Evolutionary conservation across 2,113 vertebrate genomes (phyloP), one percentile per base, ranked within the genome.

Genomic region (Pithys albifrons): DNA sequence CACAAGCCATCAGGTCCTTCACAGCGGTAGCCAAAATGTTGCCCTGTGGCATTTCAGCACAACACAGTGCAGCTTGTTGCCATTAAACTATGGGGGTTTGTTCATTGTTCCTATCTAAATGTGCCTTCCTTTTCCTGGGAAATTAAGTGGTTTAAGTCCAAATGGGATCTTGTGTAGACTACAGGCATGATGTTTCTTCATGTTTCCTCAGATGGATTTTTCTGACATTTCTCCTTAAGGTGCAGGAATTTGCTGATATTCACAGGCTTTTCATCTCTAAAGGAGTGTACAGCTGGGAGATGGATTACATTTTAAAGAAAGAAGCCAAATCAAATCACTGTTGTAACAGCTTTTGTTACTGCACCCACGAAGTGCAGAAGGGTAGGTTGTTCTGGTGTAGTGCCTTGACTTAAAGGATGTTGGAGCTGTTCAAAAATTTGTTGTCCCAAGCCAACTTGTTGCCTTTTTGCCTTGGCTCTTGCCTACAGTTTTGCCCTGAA

Each of bases 361-460:
- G 59, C 23, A 37, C 31, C 27, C 24, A 57, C 23, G 3, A 18
- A 39, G n/a, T 11, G 25, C 24, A 3, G 48, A 13, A 22, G n/a
- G 25, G 6, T 17, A 24, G 2, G 1, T 6, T 52, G 48, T 49
- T 64, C 31, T 51, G 7, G 13, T 6, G 28, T 7, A 19, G 14
- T 12, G 22, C 37, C 43, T 16, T 28, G 27, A 17, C 22, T 41
- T 1, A 51, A 69, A 69, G 33, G 35, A 10, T 58, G 52, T 54
- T 33, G 24, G 10, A 87, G 41, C 61, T 72, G 48, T 51, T 75
- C 13, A 29, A 45, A 61, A 27, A 29, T 25, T 39, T 77, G 14
- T 8, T 77, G 15, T 9, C 28, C 28, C 7, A 1, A 25, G 29
- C 28, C 35, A 49, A 1, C 19, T n/a, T 14, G 0, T 17, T 52